phyloP scores from a whole-genome alignment of 2,113 vertebrate genomes.

The Rissa tridactyla region DNA sequence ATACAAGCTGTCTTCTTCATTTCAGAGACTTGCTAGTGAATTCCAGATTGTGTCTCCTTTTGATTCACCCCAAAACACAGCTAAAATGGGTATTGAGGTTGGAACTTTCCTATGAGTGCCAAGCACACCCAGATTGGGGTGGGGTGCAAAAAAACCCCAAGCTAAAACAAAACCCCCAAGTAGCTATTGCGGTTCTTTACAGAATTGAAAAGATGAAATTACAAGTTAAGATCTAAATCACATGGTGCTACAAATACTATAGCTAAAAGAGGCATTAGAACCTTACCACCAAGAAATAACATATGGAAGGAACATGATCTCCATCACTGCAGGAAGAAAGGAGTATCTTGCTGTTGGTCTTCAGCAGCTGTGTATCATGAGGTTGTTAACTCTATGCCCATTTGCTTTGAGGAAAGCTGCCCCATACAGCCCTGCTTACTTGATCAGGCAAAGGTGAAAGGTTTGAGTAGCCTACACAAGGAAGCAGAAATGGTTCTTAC shows the following conservation, averaged over 20 bases:
- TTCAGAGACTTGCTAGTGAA: background rate
- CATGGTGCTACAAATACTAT: background rate
- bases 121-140: background rate
- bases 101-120: background rate
- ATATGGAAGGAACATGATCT: background rate
- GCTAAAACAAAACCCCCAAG: fast-evolving
- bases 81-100: background rate
- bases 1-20: background rate
- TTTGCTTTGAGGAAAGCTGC: background rate
- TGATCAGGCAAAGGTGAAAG: background rate
- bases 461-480: background rate
- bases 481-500: background rate
- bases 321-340: background rate
- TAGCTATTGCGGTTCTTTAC: background rate
- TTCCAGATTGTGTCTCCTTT: background rate
- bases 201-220: background rate
- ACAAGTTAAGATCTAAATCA: background rate
- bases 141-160: background rate
- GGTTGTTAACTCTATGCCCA: background rate
- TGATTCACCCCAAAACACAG: background rate
- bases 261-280: background rate
- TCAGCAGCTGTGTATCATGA: background rate
- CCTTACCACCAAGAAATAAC: background rate
- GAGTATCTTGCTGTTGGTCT: background rate
- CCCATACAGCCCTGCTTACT: background rate